Percentiles rank a stretch among this genome's conserved stretches.
phyloP scores from a whole-genome alignment of 92 coral and sea anemone genomes.

The Meandrina meandrites region DNA sequence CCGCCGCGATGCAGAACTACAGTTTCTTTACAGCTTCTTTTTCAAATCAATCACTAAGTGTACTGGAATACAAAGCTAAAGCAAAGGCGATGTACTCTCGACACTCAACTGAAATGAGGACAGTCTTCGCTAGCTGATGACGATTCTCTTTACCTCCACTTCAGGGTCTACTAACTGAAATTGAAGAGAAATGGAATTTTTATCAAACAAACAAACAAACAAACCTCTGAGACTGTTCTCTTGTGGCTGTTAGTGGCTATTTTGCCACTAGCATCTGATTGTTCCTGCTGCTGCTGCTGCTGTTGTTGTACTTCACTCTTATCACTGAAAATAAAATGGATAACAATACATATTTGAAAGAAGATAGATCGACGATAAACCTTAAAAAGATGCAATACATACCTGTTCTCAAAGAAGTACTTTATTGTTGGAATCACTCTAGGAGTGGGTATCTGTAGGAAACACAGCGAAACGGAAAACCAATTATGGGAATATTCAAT shows the following conservation, averaged over 20 bases:
- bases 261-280: background rate
- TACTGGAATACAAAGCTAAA: too few relatives aligned
- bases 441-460: constrained; percentile 37
- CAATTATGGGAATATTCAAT: too few relatives aligned
- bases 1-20: too few relatives aligned
- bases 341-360: background rate
- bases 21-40: too few relatives aligned
- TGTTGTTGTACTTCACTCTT: background rate
- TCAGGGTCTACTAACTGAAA: too few relatives aligned
- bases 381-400: background rate
- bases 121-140: too few relatives aligned
- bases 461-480: background rate
- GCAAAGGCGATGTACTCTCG: too few relatives aligned
- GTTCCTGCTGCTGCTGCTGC: background rate
- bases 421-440: constrained; percentile 58
- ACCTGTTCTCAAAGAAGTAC: constrained; percentile 65
- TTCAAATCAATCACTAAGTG: too few relatives aligned
- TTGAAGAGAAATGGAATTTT: too few relatives aligned
- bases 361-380: background rate
- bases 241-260: background rate
- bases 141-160: too few relatives aligned
- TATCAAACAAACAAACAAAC: too few relatives aligned
- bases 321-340: background rate
- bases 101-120: too few relatives aligned
- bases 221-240: constrained; percentile 18